Conservation (phyloP, 2,888 invertebrate species). For the Watsonalla cultraria region DNA sequence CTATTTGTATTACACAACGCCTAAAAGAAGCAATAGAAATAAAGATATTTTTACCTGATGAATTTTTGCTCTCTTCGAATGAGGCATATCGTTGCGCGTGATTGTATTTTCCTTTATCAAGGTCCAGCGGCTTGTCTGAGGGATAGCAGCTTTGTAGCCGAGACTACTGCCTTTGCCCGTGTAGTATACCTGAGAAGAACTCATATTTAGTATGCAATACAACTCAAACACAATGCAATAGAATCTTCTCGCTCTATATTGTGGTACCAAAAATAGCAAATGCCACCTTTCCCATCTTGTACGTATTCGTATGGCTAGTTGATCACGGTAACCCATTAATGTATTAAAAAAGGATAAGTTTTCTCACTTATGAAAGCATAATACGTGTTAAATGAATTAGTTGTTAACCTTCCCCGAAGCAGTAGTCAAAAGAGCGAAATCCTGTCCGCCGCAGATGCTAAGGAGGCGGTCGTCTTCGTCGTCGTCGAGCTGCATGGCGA, state of each 20-base stretch:
- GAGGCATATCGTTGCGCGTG: conserved; percentile 53
- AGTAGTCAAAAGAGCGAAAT: conserved; percentile 91
- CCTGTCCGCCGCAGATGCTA: conserved; percentile 90
- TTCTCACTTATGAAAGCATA: no score
- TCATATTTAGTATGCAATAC: not conserved
- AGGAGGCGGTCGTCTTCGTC: conserved; percentile 88
- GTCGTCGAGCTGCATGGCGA: conserved; percentile 78
- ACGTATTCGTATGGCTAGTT: no score
- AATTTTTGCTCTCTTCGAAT: conserved; percentile 56
- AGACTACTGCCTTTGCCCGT: conserved; percentile 92
- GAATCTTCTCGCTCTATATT: not conserved
- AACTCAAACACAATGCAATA: no score
- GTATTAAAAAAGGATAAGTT: no score
- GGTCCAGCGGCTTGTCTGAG: conserved; percentile 80
- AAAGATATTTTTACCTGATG: conserved; percentile 40
- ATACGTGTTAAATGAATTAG: no score
- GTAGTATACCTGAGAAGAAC: conserved; percentile 82
- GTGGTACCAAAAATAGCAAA: no score
- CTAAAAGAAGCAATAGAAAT: not conserved
- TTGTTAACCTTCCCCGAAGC: conserved; percentile 84
- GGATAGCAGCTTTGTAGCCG: conserved; percentile 85
- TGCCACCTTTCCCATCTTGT: no score
- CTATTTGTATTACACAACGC: no score
- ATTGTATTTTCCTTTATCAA: conserved; percentile 76
- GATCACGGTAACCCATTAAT: no score